phyloP scores from a whole-genome alignment of 2,888 invertebrate species.

The Melipona beecheii region DNA sequence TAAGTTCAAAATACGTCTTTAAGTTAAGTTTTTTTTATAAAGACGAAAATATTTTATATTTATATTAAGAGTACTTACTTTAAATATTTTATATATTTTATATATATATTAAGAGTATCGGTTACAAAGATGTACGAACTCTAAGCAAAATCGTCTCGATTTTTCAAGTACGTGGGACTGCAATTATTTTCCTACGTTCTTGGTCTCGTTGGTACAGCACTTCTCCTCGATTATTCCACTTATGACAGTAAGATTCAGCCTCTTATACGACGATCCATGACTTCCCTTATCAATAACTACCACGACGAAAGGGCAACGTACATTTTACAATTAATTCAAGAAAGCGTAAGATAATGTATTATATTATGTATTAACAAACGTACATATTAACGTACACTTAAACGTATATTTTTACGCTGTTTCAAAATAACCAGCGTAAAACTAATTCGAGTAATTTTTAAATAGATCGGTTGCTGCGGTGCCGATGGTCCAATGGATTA shows the following conservation, averaged over 20 bases:
- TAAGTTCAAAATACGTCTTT: too few species aligned
- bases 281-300: constrained; percentile 90
- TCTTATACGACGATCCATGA: constrained; percentile 89
- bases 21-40: too few species aligned
- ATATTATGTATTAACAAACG: not conserved
- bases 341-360: constrained; percentile 87
- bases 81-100: too few species aligned
- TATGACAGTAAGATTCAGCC: constrained; percentile 93
- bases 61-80: too few species aligned
- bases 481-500: constrained; percentile 94
- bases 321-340: constrained; percentile 92
- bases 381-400: not conserved
- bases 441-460: constrained; percentile 15
- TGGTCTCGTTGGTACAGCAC: constrained; percentile 90
- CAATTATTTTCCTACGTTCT: constrained; percentile 90
- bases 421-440: not conserved
- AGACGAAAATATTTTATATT: too few species aligned
- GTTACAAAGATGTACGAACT: not conserved
- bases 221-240: constrained; percentile 92
- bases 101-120: not conserved
- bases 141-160: not conserved
- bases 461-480: constrained; percentile 94
- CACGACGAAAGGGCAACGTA: constrained; percentile 88
- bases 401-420: not conserved
- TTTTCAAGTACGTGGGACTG: constrained; percentile 89